Evolutionary conservation across 2,888 invertebrate species (phyloP).

Genomic region (Diarsia rubi): DNA sequence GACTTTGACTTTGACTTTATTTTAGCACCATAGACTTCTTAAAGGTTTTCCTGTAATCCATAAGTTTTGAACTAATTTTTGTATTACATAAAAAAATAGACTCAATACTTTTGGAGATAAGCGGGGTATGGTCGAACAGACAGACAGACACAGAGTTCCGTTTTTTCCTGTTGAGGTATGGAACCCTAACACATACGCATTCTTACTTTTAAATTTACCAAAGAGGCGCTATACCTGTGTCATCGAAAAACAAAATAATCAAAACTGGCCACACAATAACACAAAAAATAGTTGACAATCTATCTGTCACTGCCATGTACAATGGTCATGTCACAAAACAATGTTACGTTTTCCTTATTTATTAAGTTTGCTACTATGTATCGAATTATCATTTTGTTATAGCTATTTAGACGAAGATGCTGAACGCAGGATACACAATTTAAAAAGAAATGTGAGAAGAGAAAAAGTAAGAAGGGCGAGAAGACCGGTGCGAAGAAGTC

Average conservation of each 20-base stretch:
- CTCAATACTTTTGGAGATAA: too few relatives aligned
- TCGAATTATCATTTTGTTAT: slow-evolving; percentile 60
- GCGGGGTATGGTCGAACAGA: too few relatives aligned
- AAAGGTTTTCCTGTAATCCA: too few relatives aligned
- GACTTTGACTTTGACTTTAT: too few relatives aligned
- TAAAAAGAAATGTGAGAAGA: slow-evolving; percentile 36
- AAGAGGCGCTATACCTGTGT: not conserved
- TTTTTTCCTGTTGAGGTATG: too few relatives aligned
- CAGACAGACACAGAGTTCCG: too few relatives aligned
- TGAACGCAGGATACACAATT: slow-evolving; percentile 24
- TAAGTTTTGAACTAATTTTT: too few relatives aligned
- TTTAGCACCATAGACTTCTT: too few relatives aligned
- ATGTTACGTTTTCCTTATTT: slow-evolving; percentile 66
- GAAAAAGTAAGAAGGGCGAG: slow-evolving; percentile 31
- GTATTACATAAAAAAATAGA: too few relatives aligned
- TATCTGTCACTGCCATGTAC: slow-evolving; percentile 31
- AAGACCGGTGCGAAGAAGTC: slow-evolving; percentile 20
- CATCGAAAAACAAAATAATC: not conserved
- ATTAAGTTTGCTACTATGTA: slow-evolving; percentile 65
- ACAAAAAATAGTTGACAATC: slow-evolving; percentile 12
- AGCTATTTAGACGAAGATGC: slow-evolving; percentile 50
- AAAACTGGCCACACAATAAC: slow-evolving; percentile 18
- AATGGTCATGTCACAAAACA: slow-evolving; percentile 65
- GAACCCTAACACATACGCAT: too few relatives aligned
- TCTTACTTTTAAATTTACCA: slow-evolving; percentile 7